Base-by-base conservation (phyloP, 2,113 vertebrate species). In the Mesoclemmys tuberculata region DNA sequence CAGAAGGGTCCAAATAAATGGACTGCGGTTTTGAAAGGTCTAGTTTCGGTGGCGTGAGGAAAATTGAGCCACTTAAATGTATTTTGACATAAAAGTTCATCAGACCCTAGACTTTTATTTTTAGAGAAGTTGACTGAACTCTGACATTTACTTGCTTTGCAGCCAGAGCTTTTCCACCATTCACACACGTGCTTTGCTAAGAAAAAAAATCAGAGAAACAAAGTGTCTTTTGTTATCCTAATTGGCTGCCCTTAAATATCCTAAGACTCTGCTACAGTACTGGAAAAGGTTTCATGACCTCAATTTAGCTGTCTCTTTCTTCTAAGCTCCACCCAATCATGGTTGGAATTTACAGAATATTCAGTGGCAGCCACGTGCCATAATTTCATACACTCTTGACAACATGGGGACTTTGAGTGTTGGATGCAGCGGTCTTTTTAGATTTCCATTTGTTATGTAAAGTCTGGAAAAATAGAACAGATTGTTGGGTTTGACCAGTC, bases 171-270 rank as follows among this genome's bases (percentile, higher is more conserved):
- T 89, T 93, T 95, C 90, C 71, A 90, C 92, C 89, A 89, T 84
- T 86, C n/a, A 52, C 91, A 78, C 46, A 44, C 46, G 78, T n/a
- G 68, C 87, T 97, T 92, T 95, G 97, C 90, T 95, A 88, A 90
- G 94, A 94, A 71, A 78, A 96, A 94, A 82, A 87, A 29, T 64
- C 84, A 49, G 92, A 35, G 68, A 61, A 96, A 98, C 98, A 98
- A 94, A 6, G 61, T 84, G 83, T 64, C 86, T 90, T 95, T 96
- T 98, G 97, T 98, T 84, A 80, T 82, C 58, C 89, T 90, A 68
- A 49, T 1, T 1, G 0, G 58, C 58, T 87, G 44, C 82, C 71
- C 80, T 78, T 48, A 46, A 93, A 94, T 92, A 95, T 44, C 91
- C 61, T 46, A 78, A 89, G 93, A 55, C 48, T 91, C 80, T 18